Conservation (phyloP, 2,888 invertebrate species). For the Lepetodrilus schrolli region DNA sequence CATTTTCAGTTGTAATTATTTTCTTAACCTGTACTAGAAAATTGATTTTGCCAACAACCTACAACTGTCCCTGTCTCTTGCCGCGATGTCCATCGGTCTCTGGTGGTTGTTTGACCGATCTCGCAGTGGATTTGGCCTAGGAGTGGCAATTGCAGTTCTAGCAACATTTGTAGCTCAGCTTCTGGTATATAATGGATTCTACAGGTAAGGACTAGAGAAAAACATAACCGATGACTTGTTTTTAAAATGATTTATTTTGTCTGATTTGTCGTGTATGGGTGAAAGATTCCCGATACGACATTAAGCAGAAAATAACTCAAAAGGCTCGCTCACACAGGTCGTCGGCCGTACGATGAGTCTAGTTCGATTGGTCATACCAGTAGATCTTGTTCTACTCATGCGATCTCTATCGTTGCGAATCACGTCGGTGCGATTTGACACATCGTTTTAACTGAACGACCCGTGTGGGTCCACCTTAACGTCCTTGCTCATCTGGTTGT, state of each 20-base stretch:
- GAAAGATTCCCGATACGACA: too few species aligned
- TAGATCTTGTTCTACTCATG: too few species aligned
- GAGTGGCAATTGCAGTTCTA: slow-evolving; percentile 74
- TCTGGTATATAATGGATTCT: slow-evolving; percentile 75
- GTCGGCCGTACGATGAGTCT: too few species aligned
- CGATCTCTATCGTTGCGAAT: too few species aligned
- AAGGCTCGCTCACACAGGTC: too few species aligned
- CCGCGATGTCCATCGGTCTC: slow-evolving; percentile 76
- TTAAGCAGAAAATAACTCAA: too few species aligned
- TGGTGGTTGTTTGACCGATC: slow-evolving; percentile 77
- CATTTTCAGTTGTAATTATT: too few species aligned
- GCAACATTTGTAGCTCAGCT: slow-evolving; percentile 75
- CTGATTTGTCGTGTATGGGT: not conserved
- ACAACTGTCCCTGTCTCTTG: slow-evolving; percentile 75
- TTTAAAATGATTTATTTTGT: not conserved
- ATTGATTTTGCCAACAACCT: slow-evolving; percentile 76
- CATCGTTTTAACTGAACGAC: too few species aligned
- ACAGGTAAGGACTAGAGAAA: slow-evolving; percentile 66
- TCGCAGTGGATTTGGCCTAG: slow-evolving; percentile 75
- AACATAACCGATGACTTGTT: not conserved
- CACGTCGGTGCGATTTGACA: too few species aligned
- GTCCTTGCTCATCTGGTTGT: too few species aligned
- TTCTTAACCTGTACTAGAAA: slow-evolving; percentile 67
- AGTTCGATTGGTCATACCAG: too few species aligned
- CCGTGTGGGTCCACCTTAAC: too few species aligned